Evolutionary conservation across 2,888 invertebrate genomes (phyloP), one percentile per base, ranked within the genome.

Genomic region (Mythimna vitellina): DNA sequence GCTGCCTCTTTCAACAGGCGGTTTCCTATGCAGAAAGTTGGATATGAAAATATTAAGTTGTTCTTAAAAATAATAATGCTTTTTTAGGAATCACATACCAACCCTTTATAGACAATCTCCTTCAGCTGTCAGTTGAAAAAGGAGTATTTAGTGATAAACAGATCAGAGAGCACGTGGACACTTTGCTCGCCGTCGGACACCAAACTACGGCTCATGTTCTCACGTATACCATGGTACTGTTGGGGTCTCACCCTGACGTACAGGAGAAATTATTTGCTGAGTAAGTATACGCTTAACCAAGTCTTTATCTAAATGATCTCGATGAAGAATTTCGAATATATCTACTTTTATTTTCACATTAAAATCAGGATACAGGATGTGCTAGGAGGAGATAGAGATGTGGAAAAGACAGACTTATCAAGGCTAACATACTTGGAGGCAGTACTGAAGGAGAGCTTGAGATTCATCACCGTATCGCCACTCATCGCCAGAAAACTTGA

Each of bases 141-240:
- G 90, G 88, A 0, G 93, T 88, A 0, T 93, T 97, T 8, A 96
- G 93, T 3, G 96, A 97, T 82, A 86, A 92, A 65, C 96, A 97
- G 84, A 92, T 97, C 14, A 89, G 96, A 75, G 96, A 97, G 72
- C 97, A 97, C 83, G 96, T 97, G 1, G 96, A 96, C 77, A 97
- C 97, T 0, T 96, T 97, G 92, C 96, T 97, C 77, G 94, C 96
- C 2, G 97, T 96, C 0, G 97, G 97, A 70, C 94, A 96, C 82
- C 95, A 96, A 76, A 96, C 96, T 0, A 92, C 95, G 0, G 93
- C 96, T 0, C 92, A 92, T 14, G 94, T 92, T 0, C 89, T 95
- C 3, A 92, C 93, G 91, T 96, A 91, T 75, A 91, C 93, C 0
- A 82, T 96, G 58, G 80, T 95, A 58, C 82, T 96, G 73, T 80